Evolutionary conservation across 2,113 vertebrate species (phyloP), one percentile per base, ranked within the genome.

Genomic region (Pristiophorus japonicus): DNA sequence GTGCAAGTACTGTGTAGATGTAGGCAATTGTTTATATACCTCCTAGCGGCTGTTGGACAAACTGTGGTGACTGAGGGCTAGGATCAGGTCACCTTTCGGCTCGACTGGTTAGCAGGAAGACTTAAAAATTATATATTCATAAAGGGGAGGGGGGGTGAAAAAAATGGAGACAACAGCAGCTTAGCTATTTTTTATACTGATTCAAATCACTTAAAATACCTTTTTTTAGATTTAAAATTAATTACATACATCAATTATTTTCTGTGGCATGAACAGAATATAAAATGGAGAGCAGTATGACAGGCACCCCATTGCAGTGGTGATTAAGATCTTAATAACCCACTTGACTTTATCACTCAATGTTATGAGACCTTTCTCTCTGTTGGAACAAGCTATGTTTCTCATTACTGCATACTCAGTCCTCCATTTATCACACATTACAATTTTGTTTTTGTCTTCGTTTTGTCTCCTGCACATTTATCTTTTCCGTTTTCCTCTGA

Each of bases 311-410:
- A 30, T 59, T 88, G 85, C 51, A 34, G 24, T 12, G 51, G 27
- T 88, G 27, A 87, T 87, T 87, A 87, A 27, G 42, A 87, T 88
- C 51, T 59, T 88, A 88, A 55, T 88, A 51, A 88, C 11, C 47
- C 47, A 87, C 42, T 87, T 87, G 84, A 51, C 84, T 85, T 47
- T 87, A 81, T 81, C 78, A 81, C 78, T 81, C 38, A 81, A 42
- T 81, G 78, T 81, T 42, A 81, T 81, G 38, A 81, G 78, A 81
- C 78, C 78, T 81, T 45, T 45, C 59, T 42, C 75, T 81, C 78
- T 81, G 78, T 81, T 81, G 38, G 78, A 81, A 42, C 38, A 45
- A 42, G 78, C 4, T 22, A 42, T 45, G 38, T 20, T 81, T 81
- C 78, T 81, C 38, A 81, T 45, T 81, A 81, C 78, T 78, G n/a